Evolutionary conservation across 1,140 invertebrate species (phyloP).

Genomic region (Euura saliciscinereae): DNA sequence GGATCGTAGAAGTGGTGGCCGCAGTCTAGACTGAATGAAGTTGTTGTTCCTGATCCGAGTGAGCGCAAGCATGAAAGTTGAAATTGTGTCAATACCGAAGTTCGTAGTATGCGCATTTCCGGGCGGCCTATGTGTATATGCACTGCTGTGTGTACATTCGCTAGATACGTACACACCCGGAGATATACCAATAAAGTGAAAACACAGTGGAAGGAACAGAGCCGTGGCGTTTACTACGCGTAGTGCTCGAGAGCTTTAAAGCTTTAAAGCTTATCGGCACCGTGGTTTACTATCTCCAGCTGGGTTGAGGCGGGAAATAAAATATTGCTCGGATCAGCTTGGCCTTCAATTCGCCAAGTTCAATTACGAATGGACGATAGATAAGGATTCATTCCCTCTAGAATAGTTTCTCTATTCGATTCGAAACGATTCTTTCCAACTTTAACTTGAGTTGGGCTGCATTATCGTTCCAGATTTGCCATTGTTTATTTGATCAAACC

Average conservation of each 20-base stretch:
- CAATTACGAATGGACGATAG: too few relatives aligned
- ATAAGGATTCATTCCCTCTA: too few relatives aligned
- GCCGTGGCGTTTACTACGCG: background rate
- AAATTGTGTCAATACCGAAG: slow-evolving; percentile 22
- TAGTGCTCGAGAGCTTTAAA: background rate
- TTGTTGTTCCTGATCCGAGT: slow-evolving; percentile 12
- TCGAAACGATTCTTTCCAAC: too few relatives aligned
- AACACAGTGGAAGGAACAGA: background rate
- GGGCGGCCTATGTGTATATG: slow-evolving; percentile 10
- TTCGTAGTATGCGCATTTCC: slow-evolving; percentile 20
- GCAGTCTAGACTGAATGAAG: slow-evolving; percentile 17
- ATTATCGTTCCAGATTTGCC: too few relatives aligned
- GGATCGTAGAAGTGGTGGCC: background rate
- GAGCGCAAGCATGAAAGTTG: background rate
- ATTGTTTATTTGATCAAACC: too few relatives aligned
- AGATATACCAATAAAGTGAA: background rate
- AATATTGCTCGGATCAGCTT: background rate
- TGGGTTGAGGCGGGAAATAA: background rate
- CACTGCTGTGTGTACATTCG: background rate
- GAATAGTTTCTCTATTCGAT: too few relatives aligned
- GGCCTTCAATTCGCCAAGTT: background rate
- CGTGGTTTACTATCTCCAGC: background rate
- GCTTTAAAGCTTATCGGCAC: background rate
- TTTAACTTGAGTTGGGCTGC: too few relatives aligned
- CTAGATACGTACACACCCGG: background rate